These are phyloP conservation scores for Chiroxiphia lanceolata DNA, from an alignment of 2,797 vertebrate species.

Conservation along the genomic window DNA sequence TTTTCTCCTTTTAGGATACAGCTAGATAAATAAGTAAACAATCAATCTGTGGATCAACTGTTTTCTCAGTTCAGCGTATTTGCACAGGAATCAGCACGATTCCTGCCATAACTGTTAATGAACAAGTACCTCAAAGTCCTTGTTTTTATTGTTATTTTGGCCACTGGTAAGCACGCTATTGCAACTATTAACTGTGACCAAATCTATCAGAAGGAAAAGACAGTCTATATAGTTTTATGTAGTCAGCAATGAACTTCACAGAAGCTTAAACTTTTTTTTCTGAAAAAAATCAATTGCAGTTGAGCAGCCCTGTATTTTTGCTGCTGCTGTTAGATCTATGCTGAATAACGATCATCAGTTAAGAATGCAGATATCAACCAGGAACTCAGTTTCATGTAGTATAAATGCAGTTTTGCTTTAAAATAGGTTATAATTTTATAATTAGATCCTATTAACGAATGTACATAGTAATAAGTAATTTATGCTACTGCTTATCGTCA, in stretches of 20 bases:
- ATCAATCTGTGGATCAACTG: background rate
- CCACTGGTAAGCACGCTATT: background rate
- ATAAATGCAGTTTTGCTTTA: background rate
- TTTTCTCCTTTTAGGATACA: background rate
- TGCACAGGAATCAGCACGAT: background rate
- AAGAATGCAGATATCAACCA: background rate
- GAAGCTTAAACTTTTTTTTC: background rate
- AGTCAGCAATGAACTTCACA: background rate
- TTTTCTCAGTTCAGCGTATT: background rate
- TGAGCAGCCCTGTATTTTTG: background rate
- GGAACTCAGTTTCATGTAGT: background rate
- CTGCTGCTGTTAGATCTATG: background rate
- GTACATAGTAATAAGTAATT: background rate
- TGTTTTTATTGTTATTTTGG: slow-evolving; percentile 11
- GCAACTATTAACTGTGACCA: background rate
- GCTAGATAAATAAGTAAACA: background rate
- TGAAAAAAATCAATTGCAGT: background rate
- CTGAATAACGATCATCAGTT: background rate
- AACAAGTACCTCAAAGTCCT: background rate
- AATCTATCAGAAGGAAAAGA: background rate
- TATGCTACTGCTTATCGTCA: background rate
- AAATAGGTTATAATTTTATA: background rate
- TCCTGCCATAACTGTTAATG: background rate
- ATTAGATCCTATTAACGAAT: background rate
- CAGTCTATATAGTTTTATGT: background rate